Percentiles rank a stretch among this genome's conserved stretches.
These are phyloP conservation scores for Theonella swinhoei DNA, from an alignment of 37 sponge, comb jelly and placozoan species.

Conservation along the genomic window DNA sequence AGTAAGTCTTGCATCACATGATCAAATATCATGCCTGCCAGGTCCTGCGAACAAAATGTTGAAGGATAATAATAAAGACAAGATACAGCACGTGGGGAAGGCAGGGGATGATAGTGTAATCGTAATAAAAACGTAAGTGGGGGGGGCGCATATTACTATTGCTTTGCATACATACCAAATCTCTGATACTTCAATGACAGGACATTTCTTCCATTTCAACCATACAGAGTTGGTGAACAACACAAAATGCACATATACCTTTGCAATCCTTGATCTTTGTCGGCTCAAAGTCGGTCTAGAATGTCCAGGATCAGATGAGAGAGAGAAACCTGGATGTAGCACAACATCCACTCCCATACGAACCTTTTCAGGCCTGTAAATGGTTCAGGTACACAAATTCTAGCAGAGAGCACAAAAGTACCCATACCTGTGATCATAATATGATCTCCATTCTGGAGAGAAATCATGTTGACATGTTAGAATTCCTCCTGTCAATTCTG, in stretches of 20 bases:
- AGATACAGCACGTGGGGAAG: too few relatives aligned
- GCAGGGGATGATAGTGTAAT: too few relatives aligned
- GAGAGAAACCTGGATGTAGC: constrained; percentile 62
- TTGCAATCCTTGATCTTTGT: constrained; percentile 65
- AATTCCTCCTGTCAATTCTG: constrained; percentile 80
- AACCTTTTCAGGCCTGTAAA: constrained; percentile 71
- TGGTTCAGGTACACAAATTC: neutral
- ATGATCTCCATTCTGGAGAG: constrained; percentile 80
- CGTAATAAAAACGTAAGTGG: too few relatives aligned
- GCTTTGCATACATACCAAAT: too few relatives aligned
- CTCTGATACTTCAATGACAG: too few relatives aligned
- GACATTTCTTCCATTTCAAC: too few relatives aligned
- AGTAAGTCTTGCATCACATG: constrained; percentile 59
- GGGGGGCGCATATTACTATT: too few relatives aligned
- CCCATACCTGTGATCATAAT: constrained; percentile 80
- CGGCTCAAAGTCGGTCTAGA: constrained; percentile 33
- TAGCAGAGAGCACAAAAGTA: too few relatives aligned
- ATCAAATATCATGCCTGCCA: constrained; percentile 83
- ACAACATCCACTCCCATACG: constrained; percentile 70
- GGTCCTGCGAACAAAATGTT: too few relatives aligned
- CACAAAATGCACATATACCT: constrained; percentile 14
- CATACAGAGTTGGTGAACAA: neutral
- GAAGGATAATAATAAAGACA: neutral
- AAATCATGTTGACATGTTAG: constrained; percentile 79
- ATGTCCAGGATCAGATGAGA: constrained; percentile 1